Evolutionary conservation across 2,888 invertebrate species (phyloP).

Genomic region (Troilus luridus): DNA sequence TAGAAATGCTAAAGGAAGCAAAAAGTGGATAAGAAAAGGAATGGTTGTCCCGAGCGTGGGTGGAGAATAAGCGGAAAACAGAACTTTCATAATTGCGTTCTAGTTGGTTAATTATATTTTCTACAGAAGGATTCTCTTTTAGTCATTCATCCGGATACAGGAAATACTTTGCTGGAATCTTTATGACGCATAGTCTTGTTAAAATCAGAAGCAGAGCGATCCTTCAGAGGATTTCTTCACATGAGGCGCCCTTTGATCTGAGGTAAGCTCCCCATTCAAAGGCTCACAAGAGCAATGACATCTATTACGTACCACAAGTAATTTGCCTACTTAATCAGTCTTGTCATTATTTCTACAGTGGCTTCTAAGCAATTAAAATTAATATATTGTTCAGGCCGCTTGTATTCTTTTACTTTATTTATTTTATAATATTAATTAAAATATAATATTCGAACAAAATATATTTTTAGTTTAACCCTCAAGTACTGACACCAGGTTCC

Average conservation of each 20-base stretch:
- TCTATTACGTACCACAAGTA: not conserved
- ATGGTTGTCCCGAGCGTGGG: not conserved
- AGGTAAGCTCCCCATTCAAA: not conserved
- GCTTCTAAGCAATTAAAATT: too few relatives aligned
- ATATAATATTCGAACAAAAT: too few relatives aligned
- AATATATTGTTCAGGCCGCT: too few relatives aligned
- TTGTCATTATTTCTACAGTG: not conserved
- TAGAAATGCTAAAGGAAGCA: not conserved
- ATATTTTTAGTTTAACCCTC: too few relatives aligned
- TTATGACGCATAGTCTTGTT: not conserved
- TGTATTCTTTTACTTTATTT: too few relatives aligned
- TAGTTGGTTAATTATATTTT: conserved; percentile 23
- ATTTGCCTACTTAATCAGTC: not conserved
- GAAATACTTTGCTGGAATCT: not conserved
- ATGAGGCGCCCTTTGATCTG: not conserved
- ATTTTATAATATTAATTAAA: too few relatives aligned
- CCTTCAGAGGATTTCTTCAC: not conserved
- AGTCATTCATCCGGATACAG: not conserved
- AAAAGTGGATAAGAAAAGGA: not conserved
- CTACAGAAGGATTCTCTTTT: not conserved
- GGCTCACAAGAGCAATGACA: not conserved
- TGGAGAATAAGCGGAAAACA: not conserved
- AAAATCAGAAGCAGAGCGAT: not conserved
- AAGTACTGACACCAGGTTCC: too few relatives aligned
- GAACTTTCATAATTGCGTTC: not conserved